Evolutionary conservation across 1,140 invertebrate genomes (phyloP).

Genomic region (Bombus superbus): DNA sequence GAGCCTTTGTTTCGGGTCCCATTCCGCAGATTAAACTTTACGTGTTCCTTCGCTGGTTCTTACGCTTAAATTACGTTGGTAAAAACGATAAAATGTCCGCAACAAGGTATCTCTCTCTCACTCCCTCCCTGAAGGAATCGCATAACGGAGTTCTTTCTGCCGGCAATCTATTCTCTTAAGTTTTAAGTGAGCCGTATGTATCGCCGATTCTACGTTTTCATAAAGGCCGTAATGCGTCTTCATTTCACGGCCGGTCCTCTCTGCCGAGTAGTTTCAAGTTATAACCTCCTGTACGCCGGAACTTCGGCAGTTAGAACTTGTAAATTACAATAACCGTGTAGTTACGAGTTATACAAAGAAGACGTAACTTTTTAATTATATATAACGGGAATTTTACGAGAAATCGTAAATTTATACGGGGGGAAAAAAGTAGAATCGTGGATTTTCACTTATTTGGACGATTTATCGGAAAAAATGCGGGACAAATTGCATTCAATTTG

Average conservation of each 20-base stretch:
- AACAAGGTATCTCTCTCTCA: background rate
- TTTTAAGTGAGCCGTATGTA: conserved; percentile 56
- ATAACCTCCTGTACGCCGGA: conserved; percentile 41
- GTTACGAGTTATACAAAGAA: conserved; percentile 41
- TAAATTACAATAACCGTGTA: conserved; percentile 60
- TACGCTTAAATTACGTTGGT: background rate
- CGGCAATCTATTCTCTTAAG: conserved; percentile 43
- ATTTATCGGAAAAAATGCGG: background rate
- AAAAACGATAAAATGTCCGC: conserved; percentile 36
- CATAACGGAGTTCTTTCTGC: conserved; percentile 23
- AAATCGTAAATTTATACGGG: background rate
- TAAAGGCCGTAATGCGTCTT: conserved; percentile 57
- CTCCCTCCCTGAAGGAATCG: conserved; percentile 8
- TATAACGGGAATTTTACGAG: conserved; percentile 33
- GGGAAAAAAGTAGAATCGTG: background rate
- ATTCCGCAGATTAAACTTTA: background rate
- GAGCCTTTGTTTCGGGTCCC: background rate
- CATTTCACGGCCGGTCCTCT: conserved; percentile 47
- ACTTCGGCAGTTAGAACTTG: conserved; percentile 69
- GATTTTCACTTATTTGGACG: background rate
- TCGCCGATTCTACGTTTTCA: conserved; percentile 49
- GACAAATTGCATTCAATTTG: background rate
- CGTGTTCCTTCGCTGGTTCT: background rate
- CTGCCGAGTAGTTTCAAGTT: conserved; percentile 53
- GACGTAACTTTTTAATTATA: conserved; percentile 44